Base-by-base conservation (phyloP, 2,797 vertebrate species). In the Leptatherina wallacei region DNA sequence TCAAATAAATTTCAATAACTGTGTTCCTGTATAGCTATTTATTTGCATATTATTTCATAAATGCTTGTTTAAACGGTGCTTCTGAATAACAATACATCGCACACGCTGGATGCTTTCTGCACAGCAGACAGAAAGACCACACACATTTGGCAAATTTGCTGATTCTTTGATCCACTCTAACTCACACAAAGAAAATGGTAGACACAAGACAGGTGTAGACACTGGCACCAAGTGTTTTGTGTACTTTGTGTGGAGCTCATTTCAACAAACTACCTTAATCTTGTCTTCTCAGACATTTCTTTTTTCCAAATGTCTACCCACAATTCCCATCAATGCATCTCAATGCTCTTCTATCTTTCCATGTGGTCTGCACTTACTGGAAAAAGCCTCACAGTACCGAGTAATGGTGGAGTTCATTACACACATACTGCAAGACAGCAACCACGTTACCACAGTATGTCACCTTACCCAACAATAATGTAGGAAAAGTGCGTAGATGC, bases 321-420 rank as follows among this genome's bases (percentile, higher is more conserved):
- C 73, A 61, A 16, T 61, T 51, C 51, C 59, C 83, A 67, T 76
- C 73, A 71, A 58, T 33, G 69, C 51, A 67, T 72, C 64, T 80
- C 68, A 6, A 69, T 65, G 69, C 68, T 66, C 47, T 0, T 73
- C 75, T 69, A 51, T 86, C 72, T 72, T 20, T 76, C 70, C 75
- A 40, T 85, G 85, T 85, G 88, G 89, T 89, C 73, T 70, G 83
- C 71, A 77, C 51, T 89, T 90, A 89, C 85, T 84, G 87, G 88
- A 88, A 90, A 75, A 85, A 83, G 76, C 85, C 81, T 81, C 81
- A 81, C 78, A 69, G 59, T 73, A 66, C 59, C 29, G 72, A 67
- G 73, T 80, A 80, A 86, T 80, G 80, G 69, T 42, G 70, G 82
- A 69, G 75, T 90, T 88, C 57, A 83, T 90, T 90, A 86, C 88